These are phyloP conservation scores for Aspiorhynchus laticeps DNA, from an alignment of 2,113 vertebrate genomes.

Conservation along the genomic window DNA sequence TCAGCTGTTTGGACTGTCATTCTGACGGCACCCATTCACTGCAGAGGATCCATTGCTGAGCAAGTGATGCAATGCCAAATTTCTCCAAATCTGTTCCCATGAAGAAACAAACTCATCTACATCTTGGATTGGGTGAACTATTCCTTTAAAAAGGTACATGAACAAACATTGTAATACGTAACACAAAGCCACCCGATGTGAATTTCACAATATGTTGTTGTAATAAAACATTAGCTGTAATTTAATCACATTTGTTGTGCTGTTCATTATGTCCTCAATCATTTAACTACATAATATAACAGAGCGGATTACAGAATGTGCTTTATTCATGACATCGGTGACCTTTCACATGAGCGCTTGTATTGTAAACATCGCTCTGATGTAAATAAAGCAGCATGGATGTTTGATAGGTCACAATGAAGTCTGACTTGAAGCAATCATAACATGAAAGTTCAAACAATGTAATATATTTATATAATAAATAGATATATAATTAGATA, in stretches of 20 bases:
- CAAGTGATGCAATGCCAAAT: no score
- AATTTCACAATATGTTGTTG: not conserved
- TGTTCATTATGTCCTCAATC: not conserved
- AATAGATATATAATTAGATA: no score
- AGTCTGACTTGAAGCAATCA: not conserved
- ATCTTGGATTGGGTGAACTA: no score
- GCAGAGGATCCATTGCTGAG: no score
- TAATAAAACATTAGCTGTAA: not conserved
- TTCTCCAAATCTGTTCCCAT: no score
- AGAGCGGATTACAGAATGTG: not conserved
- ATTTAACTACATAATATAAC: not conserved
- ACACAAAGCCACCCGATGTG: not conserved
- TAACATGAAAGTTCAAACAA: not conserved
- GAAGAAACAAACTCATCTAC: no score
- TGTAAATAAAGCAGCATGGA: not conserved
- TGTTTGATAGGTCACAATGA: not conserved
- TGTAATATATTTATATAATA: not conserved
- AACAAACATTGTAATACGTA: not conserved
- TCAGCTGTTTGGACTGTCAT: no score
- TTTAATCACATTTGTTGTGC: not conserved
- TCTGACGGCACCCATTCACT: no score
- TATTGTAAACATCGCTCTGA: not conserved
- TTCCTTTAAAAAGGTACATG: not conserved
- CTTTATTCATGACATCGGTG: not conserved
- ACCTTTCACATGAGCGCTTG: not conserved